Evolutionary conservation across 2,797 vertebrate species (phyloP), one percentile per base, ranked within the genome.

Genomic region (Sitta carolinensis): DNA sequence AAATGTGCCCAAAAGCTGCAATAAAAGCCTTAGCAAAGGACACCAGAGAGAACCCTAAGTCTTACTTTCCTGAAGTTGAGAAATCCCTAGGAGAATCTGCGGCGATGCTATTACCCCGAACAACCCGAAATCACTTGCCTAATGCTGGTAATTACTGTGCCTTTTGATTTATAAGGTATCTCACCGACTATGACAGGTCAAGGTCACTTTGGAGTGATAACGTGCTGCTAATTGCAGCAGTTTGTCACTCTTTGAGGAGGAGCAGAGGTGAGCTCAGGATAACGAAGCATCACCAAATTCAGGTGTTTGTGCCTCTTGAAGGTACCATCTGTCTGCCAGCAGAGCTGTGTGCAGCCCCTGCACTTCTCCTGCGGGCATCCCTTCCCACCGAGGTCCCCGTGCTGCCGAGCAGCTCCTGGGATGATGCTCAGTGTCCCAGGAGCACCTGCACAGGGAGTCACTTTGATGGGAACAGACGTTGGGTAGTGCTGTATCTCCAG

Each of bases 81-180:
- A 19, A 62, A 30, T 40, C 61, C 34, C 61, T 15, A 5, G 29
- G 70, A 87, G 23, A 48, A 13, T n/a, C 26, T 66, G 26, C 25
- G 32, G 40, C 1, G 0, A 27, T 59, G 16, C 23, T 52, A 10
- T 45, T 62, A 43, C 36, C 34, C 67, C 57, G 52, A 84, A 38
- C 18, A 58, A 38, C 7, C 63, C 30, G 10, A 4, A 67, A 59
- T 52, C 36, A 29, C 45, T 55, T 18, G 1, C 21, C 18, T 68
- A 68, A 72, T 30, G 61, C 61, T 42, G 20, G 9, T 47, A 69
- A 93, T 83, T 57, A n/a, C 40, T 14, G 52, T 29, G 9, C n/a
- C 32, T 85, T 43, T 43, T 95, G 90, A 96, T 96, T 91, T 77
- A 94, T 57, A 47, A 63, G 27, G 26, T 3, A 9, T 51, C 26